Conservation (phyloP, 1,140 invertebrate genomes). For the Drosophila lacteicornis region DNA sequence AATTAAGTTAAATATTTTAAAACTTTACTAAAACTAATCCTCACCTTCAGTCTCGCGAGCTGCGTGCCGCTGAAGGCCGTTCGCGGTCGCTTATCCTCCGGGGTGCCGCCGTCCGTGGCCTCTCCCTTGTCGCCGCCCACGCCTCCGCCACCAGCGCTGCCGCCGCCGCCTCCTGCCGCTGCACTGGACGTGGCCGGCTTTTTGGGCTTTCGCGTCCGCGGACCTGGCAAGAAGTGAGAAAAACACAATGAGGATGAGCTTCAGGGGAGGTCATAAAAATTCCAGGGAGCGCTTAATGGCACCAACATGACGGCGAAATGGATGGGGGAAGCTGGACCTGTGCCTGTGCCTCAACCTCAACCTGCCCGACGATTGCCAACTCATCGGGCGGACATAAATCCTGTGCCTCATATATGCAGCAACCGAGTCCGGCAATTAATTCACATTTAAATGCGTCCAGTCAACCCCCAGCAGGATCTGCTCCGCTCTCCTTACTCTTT, state of each 20-base stretch:
- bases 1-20: too few species aligned
- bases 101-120: conserved; percentile 38
- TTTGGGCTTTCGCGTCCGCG: conserved; percentile 93
- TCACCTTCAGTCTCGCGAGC: conserved; percentile 93
- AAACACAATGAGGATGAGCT: conserved; percentile 14
- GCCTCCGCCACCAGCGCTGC: conserved; percentile 16
- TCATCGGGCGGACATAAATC: conserved; percentile 75
- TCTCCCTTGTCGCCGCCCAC: conserved; percentile 62
- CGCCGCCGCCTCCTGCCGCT: conserved; percentile 18
- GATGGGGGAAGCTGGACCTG: conserved; percentile 11
- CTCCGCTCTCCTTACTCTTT: not conserved
- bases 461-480: conserved; percentile 16
- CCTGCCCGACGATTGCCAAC: conserved; percentile 43
- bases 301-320: conserved; percentile 66
- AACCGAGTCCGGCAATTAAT: conserved; percentile 68
- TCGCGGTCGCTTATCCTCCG: conserved; percentile 97
- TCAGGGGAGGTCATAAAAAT: conserved; percentile 76
- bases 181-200: conserved; percentile 86
- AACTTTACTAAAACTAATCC: not conserved
- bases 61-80: conserved; percentile 99
- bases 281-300: conserved; percentile 73
- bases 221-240: conserved; percentile 88
- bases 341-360: conserved; percentile 14
- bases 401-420: conserved; percentile 68
- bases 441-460: conserved; percentile 79